Conservation (phyloP, 2,888 invertebrate genomes). For the Bombylius discolor region DNA sequence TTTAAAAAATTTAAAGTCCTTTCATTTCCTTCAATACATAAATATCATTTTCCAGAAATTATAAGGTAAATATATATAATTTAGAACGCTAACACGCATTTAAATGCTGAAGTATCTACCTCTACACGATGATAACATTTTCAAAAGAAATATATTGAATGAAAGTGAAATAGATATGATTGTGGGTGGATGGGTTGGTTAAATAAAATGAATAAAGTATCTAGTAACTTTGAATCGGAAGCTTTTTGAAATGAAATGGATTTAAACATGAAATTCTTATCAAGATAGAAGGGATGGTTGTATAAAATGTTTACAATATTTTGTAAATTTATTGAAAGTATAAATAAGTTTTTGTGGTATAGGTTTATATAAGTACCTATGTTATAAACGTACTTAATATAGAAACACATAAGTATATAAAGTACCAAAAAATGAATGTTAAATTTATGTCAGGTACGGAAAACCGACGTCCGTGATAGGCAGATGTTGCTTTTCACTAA, state of each 20-base stretch:
- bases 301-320: neutral
- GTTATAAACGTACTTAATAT: no score
- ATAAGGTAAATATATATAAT: no score
- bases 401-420: neutral
- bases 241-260: constrained; percentile 8
- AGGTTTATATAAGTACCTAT: neutral
- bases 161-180: no score
- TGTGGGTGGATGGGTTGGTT: no score
- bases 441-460: constrained; percentile 14
- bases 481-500: constrained; percentile 9
- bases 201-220: neutral
- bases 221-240: constrained; percentile 8
- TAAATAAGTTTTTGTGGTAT: no score
- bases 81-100: no score
- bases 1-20: no score
- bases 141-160: no score
- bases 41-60: no score
- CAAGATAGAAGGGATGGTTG: constrained; percentile 5
- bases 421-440: constrained; percentile 1
- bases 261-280: neutral
- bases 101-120: no score
- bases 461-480: constrained; percentile 13
- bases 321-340: neutral
- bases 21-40: no score
- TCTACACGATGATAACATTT: no score